These are phyloP conservation scores for Rhynchophorus ferrugineus DNA, from an alignment of 1,140 invertebrate genomes.

Conservation along the genomic window DNA sequence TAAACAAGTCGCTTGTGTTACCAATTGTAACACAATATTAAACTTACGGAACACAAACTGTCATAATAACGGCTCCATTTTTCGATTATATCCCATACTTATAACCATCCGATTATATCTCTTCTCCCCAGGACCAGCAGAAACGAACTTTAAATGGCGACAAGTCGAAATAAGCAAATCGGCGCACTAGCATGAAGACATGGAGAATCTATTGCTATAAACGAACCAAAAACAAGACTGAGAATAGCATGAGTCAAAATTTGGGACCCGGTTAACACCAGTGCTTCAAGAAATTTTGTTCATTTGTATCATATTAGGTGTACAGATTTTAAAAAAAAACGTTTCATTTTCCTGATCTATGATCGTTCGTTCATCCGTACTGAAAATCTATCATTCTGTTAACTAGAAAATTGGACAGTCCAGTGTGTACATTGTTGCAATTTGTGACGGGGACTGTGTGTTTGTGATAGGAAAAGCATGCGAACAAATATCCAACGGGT, in stretches of 20 bases:
- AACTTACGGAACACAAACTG: too few species aligned
- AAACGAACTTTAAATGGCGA: slow-evolving; percentile 31
- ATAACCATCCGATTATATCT: too few species aligned
- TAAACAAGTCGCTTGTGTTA: too few species aligned
- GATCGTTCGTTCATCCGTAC: too few species aligned
- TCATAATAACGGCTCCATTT: too few species aligned
- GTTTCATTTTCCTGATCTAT: slow-evolving; percentile 11
- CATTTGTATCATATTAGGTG: not conserved
- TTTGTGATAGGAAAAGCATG: slow-evolving; percentile 8
- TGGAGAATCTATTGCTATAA: slow-evolving; percentile 39
- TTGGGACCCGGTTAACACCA: slow-evolving; percentile 27
- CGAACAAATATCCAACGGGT: slow-evolving; percentile 6
- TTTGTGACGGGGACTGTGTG: slow-evolving; percentile 8
- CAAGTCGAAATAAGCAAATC: slow-evolving; percentile 12
- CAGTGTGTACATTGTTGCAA: too few species aligned
- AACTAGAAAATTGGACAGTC: too few species aligned
- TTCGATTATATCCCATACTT: too few species aligned
- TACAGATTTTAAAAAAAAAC: not conserved
- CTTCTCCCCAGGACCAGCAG: too few species aligned
- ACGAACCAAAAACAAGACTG: slow-evolving; percentile 38
- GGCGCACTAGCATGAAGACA: slow-evolving; percentile 36
- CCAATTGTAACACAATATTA: too few species aligned
- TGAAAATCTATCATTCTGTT: too few species aligned
- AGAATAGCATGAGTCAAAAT: slow-evolving; percentile 22
- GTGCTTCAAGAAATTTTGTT: too few species aligned